phyloP scores from a whole-genome alignment of 2,113 vertebrate genomes.

The Thomomys bottae region DNA sequence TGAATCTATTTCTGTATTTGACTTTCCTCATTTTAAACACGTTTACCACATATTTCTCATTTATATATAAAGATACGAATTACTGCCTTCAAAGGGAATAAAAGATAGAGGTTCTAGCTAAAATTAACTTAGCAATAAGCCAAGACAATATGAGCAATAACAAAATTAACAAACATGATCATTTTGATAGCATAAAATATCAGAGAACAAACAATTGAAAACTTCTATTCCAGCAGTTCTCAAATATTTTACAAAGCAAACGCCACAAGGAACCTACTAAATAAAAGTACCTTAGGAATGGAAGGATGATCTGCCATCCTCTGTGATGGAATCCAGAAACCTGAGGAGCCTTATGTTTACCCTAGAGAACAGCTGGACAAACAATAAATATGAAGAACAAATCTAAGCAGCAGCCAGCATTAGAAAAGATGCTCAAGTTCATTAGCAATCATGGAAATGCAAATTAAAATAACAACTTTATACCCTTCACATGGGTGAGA shows the following conservation, averaged over 20 bases:
- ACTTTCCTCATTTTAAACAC: not conserved
- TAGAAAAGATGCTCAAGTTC: not conserved
- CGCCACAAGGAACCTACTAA: not conserved
- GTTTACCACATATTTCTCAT: not conserved
- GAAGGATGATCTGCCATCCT: not conserved
- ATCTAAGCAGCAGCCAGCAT: not conserved
- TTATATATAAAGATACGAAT: not conserved
- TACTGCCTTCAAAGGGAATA: not conserved
- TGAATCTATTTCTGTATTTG: not conserved
- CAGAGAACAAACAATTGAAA: not conserved
- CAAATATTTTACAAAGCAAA: not conserved
- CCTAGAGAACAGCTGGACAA: not conserved
- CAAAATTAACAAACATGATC: not conserved
- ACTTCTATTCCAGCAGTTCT: not conserved
- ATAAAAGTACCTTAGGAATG: not conserved
- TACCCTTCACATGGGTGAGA: not conserved
- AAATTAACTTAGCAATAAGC: not conserved
- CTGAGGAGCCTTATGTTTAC: not conserved
- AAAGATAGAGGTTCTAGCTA: not conserved
- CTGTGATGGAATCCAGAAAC: not conserved
- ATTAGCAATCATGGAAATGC: slow-evolving; percentile 33
- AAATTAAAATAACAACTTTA: slow-evolving; percentile 47
- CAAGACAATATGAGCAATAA: not conserved
- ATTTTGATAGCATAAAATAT: not conserved
- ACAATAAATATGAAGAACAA: slow-evolving; percentile 30